Base-by-base conservation (phyloP, 2,113 vertebrate genomes). In the Carassius gibelio region DNA sequence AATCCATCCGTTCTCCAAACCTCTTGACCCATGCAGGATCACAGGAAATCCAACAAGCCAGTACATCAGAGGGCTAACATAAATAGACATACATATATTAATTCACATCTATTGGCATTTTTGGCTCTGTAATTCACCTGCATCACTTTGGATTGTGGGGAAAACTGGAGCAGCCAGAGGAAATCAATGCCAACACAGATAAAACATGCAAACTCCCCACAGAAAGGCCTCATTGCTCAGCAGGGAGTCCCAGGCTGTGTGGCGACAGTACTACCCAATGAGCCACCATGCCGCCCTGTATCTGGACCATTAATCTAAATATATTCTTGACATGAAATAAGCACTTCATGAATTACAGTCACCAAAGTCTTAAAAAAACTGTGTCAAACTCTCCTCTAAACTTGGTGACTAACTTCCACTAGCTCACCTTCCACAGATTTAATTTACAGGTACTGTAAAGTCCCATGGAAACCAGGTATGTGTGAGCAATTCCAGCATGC, bases 401-500 rank as follows among this genome's bases (percentile, higher is more conserved):
- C 15, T 17, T 15, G 9, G 52, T 61, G 21, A 42, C n/a, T 11
- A 36, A 1, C 8, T 26, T 34, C 52, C 19, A 8, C 30, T 19
- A 45, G 30, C 50, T 36, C 48, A 38, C 68, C 36, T 42, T 71
- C 21, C 55, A 13, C 30, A 38, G 34, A 78, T 78, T 59, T 59
- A n/a, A 19, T 13, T 19, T 36, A 30, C 14, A 11, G 23, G 4
- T 21, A 4, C 50, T 36, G 30, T 30, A 10, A 11, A 36, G 17
- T n/a, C 34, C 76, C 76, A 42, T 79, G 34, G 38, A 21, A 79
- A 61, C 21, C 57, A 79, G 76, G 76, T 79, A 79, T 7, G 8
- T 14, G 8, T 61, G 38, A 79, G 76, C 76, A 79, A 59, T 61
- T 23, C 36, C 78, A 81, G 11, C 38, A 75, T 59, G 69, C 48